A percentile compares a stretch with the other conserved stretches of the same genome.
Evolutionary conservation across 2,888 invertebrate genomes (phyloP).

Genomic region (Meteorus cinctellus): DNA sequence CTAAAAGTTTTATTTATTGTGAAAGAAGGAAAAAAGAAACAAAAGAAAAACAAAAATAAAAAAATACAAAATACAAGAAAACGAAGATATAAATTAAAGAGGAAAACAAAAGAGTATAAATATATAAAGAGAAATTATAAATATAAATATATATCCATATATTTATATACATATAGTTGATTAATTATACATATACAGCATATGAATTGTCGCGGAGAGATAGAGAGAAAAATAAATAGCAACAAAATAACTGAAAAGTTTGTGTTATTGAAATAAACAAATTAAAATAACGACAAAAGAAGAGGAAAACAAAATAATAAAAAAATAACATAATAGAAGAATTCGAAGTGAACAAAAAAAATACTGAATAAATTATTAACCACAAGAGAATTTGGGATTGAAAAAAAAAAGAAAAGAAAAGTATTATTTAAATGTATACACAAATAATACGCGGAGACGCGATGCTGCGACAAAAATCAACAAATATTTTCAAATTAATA

Average conservation of each 20-base stretch:
- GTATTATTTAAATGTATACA: conserved; percentile 18
- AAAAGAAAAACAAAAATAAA: background rate
- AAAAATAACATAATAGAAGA: background rate
- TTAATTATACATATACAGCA: background rate
- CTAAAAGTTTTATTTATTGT: conserved; percentile 11
- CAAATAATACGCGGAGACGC: conserved; percentile 22
- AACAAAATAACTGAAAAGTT: background rate
- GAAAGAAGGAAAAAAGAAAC: conserved; percentile 41
- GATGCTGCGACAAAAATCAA: conserved; percentile 42
- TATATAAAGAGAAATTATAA: background rate
- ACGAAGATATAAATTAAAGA: background rate
- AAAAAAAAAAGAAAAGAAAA: background rate
- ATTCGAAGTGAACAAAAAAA: background rate
- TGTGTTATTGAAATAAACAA: background rate
- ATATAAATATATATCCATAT: background rate
- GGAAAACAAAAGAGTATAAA: background rate
- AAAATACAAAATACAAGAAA: background rate
- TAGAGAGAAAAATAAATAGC: conserved; percentile 38
- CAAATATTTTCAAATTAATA: conserved; percentile 52
- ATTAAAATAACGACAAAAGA: background rate
- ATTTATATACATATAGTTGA: background rate
- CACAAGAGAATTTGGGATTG: conserved; percentile 14
- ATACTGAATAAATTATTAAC: conserved; percentile 28
- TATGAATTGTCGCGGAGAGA: conserved; percentile 25
- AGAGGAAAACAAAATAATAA: background rate